These are phyloP conservation scores for Priocnemis perturbator DNA, from an alignment of 2,888 invertebrate species.

Conservation along the genomic window DNA sequence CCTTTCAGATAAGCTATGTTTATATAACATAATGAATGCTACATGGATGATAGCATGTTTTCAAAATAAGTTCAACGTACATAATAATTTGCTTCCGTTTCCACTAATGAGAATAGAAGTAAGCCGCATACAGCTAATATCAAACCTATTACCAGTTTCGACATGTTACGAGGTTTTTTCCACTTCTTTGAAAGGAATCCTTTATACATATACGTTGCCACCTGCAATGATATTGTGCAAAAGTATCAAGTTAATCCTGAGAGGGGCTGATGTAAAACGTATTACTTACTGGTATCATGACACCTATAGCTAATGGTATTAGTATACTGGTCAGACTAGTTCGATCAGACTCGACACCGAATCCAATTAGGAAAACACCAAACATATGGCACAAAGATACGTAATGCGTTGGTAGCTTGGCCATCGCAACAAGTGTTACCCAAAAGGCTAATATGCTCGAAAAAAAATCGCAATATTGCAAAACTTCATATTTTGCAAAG, in stretches of 20 bases:
- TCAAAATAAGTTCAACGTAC: conserved; percentile 48
- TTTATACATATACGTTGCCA: conserved; percentile 57
- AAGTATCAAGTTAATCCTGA: background rate
- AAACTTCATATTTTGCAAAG: conserved; percentile 74
- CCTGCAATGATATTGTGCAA: conserved; percentile 45
- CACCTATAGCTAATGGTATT: conserved; percentile 74
- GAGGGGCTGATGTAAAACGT: background rate
- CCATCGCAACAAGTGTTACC: conserved; percentile 79
- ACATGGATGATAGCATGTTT: background rate
- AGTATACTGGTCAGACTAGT: conserved; percentile 77
- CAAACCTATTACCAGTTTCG: conserved; percentile 75
- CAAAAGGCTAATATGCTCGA: conserved; percentile 79
- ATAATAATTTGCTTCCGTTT: conserved; percentile 79
- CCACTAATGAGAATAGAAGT: conserved; percentile 77
- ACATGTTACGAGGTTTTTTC: conserved; percentile 55
- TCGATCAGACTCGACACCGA: conserved; percentile 77
- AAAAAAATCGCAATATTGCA: conserved; percentile 79
- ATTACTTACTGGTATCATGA: conserved; percentile 66
- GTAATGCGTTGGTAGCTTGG: conserved; percentile 73
- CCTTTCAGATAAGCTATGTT: conserved; percentile 6
- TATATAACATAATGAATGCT: background rate
- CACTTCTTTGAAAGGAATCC: conserved; percentile 57
- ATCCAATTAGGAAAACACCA: conserved; percentile 77
- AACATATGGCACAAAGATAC: conserved; percentile 76
- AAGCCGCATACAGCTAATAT: conserved; percentile 76